Conservation (phyloP, 2,888 invertebrate species). For the Megaustenia siamemsis region DNA sequence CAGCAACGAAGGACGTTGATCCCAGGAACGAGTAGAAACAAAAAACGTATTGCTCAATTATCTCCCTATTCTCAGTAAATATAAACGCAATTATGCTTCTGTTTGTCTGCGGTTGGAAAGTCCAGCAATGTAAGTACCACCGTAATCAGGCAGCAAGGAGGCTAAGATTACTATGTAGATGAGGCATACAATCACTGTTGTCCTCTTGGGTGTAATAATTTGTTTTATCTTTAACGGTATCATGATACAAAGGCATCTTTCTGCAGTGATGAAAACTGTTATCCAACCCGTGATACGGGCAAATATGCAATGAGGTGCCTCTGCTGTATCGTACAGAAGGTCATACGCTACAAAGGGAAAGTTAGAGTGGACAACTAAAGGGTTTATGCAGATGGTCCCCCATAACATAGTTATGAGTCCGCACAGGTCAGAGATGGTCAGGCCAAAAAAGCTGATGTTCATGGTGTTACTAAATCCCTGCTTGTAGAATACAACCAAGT, state of each 20-base stretch:
- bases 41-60: not conserved
- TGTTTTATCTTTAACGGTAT: conserved; percentile 7
- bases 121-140: not conserved
- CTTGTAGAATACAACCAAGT: not conserved
- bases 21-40: not conserved
- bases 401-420: not conserved
- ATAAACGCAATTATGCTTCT: not conserved
- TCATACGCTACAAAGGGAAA: not conserved
- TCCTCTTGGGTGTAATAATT: not conserved
- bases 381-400: not conserved
- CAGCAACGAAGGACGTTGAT: not conserved
- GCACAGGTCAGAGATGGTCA: conserved; percentile 5
- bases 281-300: conserved; percentile 13
- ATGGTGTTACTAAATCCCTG: not conserved
- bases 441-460: conserved; percentile 14
- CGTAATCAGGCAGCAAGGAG: not conserved
- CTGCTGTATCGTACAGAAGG: not conserved
- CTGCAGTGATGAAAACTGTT: conserved; percentile 7
- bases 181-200: not conserved
- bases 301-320: not conserved
- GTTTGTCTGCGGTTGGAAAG: no score
- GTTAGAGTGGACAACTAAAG: not conserved
- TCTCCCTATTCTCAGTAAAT: not conserved
- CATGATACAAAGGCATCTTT: conserved; percentile 2
- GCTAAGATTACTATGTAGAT: not conserved